Base-by-base conservation (phyloP, 2,888 invertebrate genomes). In the Acrocera orbiculus region DNA sequence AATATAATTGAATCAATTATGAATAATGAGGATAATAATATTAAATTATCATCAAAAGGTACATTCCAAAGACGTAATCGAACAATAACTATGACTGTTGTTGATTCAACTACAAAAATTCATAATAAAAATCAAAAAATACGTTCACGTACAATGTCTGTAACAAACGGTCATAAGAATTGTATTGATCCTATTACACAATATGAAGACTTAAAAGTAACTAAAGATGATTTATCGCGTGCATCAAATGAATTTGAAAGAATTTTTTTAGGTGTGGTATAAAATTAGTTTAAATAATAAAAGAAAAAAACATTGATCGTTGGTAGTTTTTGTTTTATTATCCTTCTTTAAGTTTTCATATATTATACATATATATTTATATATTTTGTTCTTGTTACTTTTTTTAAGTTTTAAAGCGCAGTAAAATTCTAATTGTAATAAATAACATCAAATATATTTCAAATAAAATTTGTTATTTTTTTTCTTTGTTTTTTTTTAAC, bases 191-290 rank as follows among this genome's bases (percentile, higher is more conserved):
- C 32, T 19, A 36, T 40, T 16, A 38, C 27, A 17, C 44, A 44
- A 31, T 51, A 46, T 38, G 57, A 58, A 32, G 58, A 58, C 13
- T 49, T 58, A 25, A 42, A 47, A 32, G 45, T 58, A 16, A 55
- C 54, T 9, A 46, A 49, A 30, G 52, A 51, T 34, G 58, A 58
- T 31, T 42, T 58, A 20, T 46, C 46, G 32, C 43, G 43, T 36
- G 44, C 46, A 16, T 41, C 48, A 7, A 47, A 44, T 25, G 54
- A 53, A 29, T 58, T 54, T 32, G 51, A 51, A 36, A 48, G 51
- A 27, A 45, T 57, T 30, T 58, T 55, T 42, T 42, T 47, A 38
- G 49, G 46, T 41, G 47, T 50, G 36, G 46, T 52, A 19, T 34
- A 34, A 25, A 24, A n/a, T 25, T 20, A 27, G 27, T n/a, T n/a